A percentile compares a stretch with the other conserved stretches of the same genome.
Evolutionary conservation across 2,888 invertebrate species (phyloP).

Genomic region (Agriopis aurantiaria): DNA sequence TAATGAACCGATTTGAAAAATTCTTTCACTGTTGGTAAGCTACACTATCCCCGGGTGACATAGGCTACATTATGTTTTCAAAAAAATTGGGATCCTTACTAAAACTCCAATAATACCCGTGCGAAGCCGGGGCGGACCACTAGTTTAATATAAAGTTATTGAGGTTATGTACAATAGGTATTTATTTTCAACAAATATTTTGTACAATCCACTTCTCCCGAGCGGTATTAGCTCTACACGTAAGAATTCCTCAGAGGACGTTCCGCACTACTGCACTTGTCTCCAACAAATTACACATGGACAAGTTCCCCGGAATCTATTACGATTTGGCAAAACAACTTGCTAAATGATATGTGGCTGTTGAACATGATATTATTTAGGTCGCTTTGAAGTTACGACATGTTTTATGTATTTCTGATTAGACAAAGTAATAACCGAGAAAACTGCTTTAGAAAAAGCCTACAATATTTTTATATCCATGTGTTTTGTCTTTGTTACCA

Average conservation of each 20-base stretch:
- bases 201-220: conserved; percentile 7
- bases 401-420: not conserved
- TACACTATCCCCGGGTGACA: no score
- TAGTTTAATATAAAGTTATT: no score
- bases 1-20: no score
- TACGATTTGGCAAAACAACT: conserved; percentile 25
- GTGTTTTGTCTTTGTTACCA: not conserved
- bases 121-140: no score
- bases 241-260: conserved; percentile 21
- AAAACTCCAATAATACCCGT: no score
- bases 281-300: conserved; percentile 24
- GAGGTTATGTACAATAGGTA: no score
- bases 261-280: conserved; percentile 26
- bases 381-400: conserved; percentile 1
- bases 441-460: no score
- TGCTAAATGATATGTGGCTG: conserved; percentile 6
- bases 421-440: not conserved
- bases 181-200: conserved; percentile 1
- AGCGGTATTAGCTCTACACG: conserved; percentile 10
- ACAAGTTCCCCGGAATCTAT: conserved; percentile 22
- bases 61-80: no score
- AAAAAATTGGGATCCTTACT: no score
- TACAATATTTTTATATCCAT: no score
- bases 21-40: no score
- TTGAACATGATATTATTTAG: conserved; percentile 9